A percentile compares a stretch with the other conserved stretches of the same genome.
These are phyloP conservation scores for Ormyrus labotus DNA, from an alignment of 2,888 invertebrate genomes.

Conservation along the genomic window DNA sequence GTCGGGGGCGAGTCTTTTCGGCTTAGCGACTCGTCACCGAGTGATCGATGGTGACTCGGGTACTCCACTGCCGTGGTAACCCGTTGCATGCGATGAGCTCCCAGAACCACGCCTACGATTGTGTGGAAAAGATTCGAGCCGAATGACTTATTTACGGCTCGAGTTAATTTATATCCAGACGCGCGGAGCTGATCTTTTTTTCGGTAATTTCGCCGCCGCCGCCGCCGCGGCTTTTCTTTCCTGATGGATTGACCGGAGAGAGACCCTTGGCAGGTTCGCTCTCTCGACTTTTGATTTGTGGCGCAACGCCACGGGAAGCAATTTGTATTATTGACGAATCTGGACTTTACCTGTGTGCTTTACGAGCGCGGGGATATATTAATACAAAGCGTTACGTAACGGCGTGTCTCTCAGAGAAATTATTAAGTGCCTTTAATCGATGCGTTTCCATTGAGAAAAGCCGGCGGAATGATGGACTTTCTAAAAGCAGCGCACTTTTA, in stretches of 20 bases:
- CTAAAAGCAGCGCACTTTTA: no score
- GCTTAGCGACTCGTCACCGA: no score
- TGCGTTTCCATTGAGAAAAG: not conserved
- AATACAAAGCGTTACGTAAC: not conserved
- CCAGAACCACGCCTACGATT: conserved; percentile 47
- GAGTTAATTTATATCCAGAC: conserved; percentile 36
- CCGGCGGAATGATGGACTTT: not conserved
- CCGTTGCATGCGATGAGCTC: not conserved
- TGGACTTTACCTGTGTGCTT: not conserved
- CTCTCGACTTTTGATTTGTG: not conserved
- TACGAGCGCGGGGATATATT: conserved; percentile 14
- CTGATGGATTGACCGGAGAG: conserved; percentile 13
- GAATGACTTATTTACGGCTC: conserved; percentile 49
- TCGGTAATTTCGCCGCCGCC: not conserved
- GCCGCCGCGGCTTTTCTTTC: conserved; percentile 18
- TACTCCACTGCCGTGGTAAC: no score
- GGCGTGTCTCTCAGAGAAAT: no score
- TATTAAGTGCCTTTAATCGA: not conserved
- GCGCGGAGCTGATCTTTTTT: not conserved
- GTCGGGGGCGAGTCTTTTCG: no score
- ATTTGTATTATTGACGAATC: conserved; percentile 25
- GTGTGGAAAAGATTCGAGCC: conserved; percentile 1
- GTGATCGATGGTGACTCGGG: conserved; percentile 19
- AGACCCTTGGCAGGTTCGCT: no score
- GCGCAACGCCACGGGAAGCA: conserved; percentile 10